Percentiles rank a stretch among this genome's conserved stretches.
Conservation (phyloP, 2,888 invertebrate species). For the Fissipunctia ypsillon region DNA sequence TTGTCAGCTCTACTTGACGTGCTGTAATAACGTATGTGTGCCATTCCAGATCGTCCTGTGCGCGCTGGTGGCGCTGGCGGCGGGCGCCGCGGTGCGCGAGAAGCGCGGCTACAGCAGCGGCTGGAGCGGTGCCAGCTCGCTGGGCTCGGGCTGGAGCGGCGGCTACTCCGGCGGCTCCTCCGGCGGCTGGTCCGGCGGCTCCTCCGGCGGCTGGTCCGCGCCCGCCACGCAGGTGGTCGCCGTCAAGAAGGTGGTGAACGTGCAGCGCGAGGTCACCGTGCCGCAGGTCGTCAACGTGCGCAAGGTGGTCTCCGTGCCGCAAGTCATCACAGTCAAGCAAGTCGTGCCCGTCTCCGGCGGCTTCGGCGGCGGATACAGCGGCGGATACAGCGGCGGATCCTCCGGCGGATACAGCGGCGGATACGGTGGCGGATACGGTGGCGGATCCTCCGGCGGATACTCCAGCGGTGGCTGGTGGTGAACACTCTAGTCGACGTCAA, state of each 20-base stretch:
- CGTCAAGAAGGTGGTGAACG: conserved; percentile 74
- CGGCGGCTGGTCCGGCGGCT: neutral
- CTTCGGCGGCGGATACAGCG: conserved; percentile 41
- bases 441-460: conserved; percentile 27
- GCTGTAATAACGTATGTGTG: neutral
- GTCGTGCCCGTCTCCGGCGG: conserved; percentile 67
- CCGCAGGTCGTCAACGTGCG: conserved; percentile 74
- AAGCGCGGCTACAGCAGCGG: conserved; percentile 60
- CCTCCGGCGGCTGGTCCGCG: conserved; percentile 23
- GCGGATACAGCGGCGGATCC: conserved; percentile 39
- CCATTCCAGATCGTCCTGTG: conserved; percentile 48
- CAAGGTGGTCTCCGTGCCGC: conserved; percentile 78
- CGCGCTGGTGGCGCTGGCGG: conserved; percentile 53
- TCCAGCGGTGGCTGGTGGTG: conserved; percentile 64
- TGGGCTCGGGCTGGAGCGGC: conserved; percentile 12
- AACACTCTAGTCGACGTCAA: conserved; percentile 46
- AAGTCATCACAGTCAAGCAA: conserved; percentile 77
- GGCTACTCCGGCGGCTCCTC: conserved; percentile 26
- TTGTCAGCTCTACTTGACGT: neutral
- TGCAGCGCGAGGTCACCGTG: conserved; percentile 73
- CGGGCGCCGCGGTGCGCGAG: conserved; percentile 54
- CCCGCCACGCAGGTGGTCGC: conserved; percentile 71
- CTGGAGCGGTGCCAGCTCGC: conserved; percentile 22
- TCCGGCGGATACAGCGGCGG: conserved; percentile 47
- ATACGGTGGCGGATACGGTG: conserved; percentile 5